Percentiles rank a stretch among this genome's conserved stretches.
phyloP scores from a whole-genome alignment of 1,140 invertebrate genomes.

The Sycophila sp. region DNA sequence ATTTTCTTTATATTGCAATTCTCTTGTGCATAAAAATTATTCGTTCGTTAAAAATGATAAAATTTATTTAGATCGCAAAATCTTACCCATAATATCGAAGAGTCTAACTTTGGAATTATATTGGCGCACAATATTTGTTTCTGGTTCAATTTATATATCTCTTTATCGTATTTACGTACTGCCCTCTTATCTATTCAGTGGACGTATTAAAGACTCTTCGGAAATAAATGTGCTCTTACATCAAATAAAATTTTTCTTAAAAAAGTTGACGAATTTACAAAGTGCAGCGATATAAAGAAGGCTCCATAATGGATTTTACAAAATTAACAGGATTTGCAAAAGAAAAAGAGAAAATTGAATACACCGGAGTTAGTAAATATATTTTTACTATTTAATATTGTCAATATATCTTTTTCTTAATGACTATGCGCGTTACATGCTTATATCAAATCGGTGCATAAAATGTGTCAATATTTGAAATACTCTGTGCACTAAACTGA shows the following conservation, averaged over 20 bases:
- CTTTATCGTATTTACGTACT: slow-evolving; percentile 8
- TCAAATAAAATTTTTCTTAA: not conserved
- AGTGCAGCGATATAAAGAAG: not conserved
- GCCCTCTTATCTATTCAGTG: not conserved
- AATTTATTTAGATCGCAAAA: not conserved
- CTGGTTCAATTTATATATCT: slow-evolving; percentile 6
- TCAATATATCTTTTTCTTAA: not conserved
- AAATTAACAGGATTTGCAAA: slow-evolving; percentile 26
- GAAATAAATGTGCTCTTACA: slow-evolving; percentile 6
- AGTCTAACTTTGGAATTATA: not conserved
- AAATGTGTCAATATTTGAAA: not conserved
- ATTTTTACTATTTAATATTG: not conserved
- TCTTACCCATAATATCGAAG: not conserved
- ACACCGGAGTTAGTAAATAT: slow-evolving; percentile 25
- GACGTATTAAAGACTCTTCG: not conserved
- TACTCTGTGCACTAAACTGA: not conserved
- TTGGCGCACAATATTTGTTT: slow-evolving; percentile 9
- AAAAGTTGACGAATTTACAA: slow-evolving; percentile 1
- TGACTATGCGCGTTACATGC: no score
- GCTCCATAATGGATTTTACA: slow-evolving; percentile 15
- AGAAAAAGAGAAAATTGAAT: slow-evolving; percentile 29
- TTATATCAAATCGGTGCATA: not conserved
- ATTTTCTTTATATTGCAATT: not conserved
- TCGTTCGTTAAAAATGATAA: not conserved
- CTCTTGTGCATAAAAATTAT: not conserved